Percentiles rank a stretch among this genome's conserved stretches.
Evolutionary conservation across 2,797 vertebrate species (phyloP).

Genomic region (Pangasius sanitwongsei): DNA sequence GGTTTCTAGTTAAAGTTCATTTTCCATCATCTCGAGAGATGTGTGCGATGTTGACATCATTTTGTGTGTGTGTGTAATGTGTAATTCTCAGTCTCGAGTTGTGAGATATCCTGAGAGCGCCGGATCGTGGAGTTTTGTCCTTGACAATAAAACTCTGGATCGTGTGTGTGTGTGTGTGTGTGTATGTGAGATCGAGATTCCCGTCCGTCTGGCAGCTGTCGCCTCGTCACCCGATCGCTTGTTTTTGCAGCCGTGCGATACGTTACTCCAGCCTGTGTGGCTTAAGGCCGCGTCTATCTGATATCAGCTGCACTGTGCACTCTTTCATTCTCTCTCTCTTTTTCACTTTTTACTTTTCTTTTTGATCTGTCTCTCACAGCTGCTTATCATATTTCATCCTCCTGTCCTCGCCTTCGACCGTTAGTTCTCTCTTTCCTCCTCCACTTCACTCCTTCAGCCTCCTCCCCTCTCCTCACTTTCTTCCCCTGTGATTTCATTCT

Average conservation of each 20-base stretch:
- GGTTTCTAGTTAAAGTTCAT: background rate
- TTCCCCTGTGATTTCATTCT: background rate
- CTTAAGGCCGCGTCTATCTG: slow-evolving; percentile 45
- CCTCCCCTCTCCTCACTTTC: background rate
- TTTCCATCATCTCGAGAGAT: background rate
- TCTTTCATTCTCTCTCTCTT: slow-evolving; percentile 15
- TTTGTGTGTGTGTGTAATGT: background rate
- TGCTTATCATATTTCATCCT: slow-evolving; percentile 44
- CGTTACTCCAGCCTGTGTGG: slow-evolving; percentile 50
- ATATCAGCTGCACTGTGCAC: slow-evolving; percentile 43
- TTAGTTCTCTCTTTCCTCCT: background rate
- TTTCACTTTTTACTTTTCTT: slow-evolving; percentile 19
- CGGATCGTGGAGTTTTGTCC: slow-evolving; percentile 16
- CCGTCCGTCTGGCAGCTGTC: slow-evolving; percentile 74
- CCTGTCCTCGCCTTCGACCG: slow-evolving; percentile 2
- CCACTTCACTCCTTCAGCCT: background rate
- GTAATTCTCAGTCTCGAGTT: background rate
- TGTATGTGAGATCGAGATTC: slow-evolving; percentile 39
- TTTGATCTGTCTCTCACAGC: slow-evolving; percentile 24
- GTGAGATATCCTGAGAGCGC: background rate
- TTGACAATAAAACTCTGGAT: slow-evolving; percentile 27
- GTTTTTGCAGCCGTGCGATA: slow-evolving; percentile 69
- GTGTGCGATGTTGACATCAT: background rate
- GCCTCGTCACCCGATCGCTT: slow-evolving; percentile 74
- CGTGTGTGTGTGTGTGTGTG: slow-evolving; percentile 18